A percentile compares a stretch with the other conserved stretches of the same genome.
These are phyloP conservation scores for Troglohyphantes excavatus DNA, from an alignment of 2,888 invertebrate genomes.

Conservation along the genomic window DNA sequence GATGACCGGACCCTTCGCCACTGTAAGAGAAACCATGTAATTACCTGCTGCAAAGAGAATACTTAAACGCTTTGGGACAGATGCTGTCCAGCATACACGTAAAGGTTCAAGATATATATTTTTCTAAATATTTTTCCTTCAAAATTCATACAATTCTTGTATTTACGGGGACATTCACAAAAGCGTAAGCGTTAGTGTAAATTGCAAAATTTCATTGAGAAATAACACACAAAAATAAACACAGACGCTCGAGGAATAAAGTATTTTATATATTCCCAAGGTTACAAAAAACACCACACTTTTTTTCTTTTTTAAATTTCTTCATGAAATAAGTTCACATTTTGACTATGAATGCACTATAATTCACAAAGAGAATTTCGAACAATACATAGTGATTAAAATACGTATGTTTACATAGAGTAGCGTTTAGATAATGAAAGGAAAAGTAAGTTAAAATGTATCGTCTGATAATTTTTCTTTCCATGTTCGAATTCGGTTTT, in stretches of 20 bases:
- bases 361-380: conserved; percentile 40
- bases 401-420: conserved; percentile 48
- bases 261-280: conserved; percentile 50
- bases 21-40: too few species aligned
- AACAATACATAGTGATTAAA: conserved; percentile 44
- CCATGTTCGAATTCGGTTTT: background rate
- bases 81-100: too few species aligned
- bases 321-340: conserved; percentile 7
- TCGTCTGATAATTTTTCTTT: conserved; percentile 2
- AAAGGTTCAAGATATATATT: too few species aligned
- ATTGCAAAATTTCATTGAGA: too few species aligned
- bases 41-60: too few species aligned
- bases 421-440: conserved; percentile 1
- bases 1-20: too few species aligned
- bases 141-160: too few species aligned
- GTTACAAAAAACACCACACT: conserved; percentile 64
- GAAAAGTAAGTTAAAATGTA: conserved; percentile 2
- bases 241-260: conserved; percentile 42
- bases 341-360: conserved; percentile 16
- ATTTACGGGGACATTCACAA: too few species aligned
- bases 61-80: too few species aligned
- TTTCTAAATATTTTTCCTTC: too few species aligned
- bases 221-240: too few species aligned
- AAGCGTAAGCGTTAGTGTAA: too few species aligned
- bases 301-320: conserved; percentile 24